Conservation (phyloP, 2,797 vertebrate genomes). For the Chiroxiphia lanceolata region DNA sequence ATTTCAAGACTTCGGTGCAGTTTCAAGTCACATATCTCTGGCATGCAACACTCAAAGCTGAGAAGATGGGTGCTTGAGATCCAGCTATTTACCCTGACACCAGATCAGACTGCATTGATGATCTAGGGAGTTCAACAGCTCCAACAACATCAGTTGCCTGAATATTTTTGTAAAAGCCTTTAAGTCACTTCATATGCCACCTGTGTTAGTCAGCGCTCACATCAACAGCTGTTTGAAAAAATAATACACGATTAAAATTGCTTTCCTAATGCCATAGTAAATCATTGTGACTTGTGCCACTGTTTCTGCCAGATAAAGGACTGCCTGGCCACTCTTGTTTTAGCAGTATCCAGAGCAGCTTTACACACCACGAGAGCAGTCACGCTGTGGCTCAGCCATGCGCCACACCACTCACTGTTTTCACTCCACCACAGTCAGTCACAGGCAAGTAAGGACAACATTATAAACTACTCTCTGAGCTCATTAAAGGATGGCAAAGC, state of each 20-base stretch:
- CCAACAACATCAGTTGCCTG: background rate
- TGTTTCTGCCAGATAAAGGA: background rate
- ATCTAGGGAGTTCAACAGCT: background rate
- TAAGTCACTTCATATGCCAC: background rate
- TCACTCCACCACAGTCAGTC: background rate
- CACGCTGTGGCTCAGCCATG: background rate
- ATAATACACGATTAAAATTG: fast-evolving
- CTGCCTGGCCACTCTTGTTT: background rate
- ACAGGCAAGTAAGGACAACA: background rate
- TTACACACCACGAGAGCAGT: background rate
- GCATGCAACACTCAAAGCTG: background rate
- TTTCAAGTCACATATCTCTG: background rate
- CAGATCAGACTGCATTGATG: background rate
- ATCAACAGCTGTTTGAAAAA: background rate
- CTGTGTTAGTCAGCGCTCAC: background rate
- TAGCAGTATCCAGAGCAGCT: background rate
- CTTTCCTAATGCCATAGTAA: background rate
- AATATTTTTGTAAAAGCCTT: background rate
- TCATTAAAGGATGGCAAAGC: slow-evolving; percentile 23
- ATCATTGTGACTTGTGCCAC: background rate
- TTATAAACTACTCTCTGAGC: background rate
- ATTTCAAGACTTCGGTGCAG: background rate
- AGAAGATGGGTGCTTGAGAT: background rate
- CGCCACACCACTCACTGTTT: background rate
- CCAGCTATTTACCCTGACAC: background rate